A percentile compares a stretch with the other conserved stretches of the same genome.
Conservation (phyloP, 2,797 vertebrate species). For the Hydrolagus colliei region DNA sequence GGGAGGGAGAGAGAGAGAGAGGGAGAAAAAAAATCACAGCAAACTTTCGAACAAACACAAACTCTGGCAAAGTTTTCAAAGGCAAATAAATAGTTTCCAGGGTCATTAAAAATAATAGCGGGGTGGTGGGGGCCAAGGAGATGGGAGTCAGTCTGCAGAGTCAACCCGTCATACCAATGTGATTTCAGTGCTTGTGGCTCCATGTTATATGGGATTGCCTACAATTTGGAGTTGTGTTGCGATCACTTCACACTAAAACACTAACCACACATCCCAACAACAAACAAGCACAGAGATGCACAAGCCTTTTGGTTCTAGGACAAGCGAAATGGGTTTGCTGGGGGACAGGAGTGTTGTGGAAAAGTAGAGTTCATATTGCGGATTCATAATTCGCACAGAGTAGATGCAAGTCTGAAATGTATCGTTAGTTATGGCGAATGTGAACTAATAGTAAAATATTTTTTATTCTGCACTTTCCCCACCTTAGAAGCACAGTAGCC, state of each 20-base stretch:
- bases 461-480: background rate
- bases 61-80: background rate
- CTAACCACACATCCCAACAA: background rate
- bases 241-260: conserved; percentile 4
- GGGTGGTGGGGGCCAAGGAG: background rate
- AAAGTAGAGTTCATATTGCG: no score
- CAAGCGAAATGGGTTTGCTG: no score
- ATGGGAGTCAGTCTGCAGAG: background rate
- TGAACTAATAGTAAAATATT: background rate
- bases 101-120: background rate
- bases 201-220: background rate
- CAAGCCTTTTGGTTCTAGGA: no score
- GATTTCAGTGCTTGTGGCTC: background rate
- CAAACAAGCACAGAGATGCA: no score
- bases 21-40: background rate
- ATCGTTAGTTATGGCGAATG: background rate
- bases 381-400: no score
- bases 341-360: no score
- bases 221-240: background rate
- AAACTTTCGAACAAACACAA: conserved; percentile 17
- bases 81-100: background rate
- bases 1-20: background rate
- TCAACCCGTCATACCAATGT: background rate
- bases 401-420: no score
- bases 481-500: conserved; percentile 23